Conservation (phyloP, 2,797 vertebrate species). For the Notamacropus eugenii region DNA sequence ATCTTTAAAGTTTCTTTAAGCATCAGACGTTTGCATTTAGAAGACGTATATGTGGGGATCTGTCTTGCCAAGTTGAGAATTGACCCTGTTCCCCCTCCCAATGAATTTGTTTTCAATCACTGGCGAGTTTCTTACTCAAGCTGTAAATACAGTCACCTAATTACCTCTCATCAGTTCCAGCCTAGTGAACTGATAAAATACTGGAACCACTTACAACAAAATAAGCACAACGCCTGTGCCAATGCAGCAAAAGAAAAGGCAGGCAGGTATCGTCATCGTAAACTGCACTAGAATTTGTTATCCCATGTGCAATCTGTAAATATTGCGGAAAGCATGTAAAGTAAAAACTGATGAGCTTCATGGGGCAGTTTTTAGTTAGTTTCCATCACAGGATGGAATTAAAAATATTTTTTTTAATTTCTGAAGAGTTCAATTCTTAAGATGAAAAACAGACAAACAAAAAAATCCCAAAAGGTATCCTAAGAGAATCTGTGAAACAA, state of each 20-base stretch:
- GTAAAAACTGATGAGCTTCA: constrained; percentile 77
- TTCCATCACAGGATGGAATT: constrained; percentile 88
- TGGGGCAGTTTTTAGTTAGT: constrained; percentile 83
- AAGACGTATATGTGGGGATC: constrained; percentile 97
- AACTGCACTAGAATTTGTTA: constrained; percentile 88
- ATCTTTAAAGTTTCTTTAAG: constrained; percentile 92
- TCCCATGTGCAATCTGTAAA: constrained; percentile 79
- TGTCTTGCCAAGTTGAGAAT: constrained; percentile 94
- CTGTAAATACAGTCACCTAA: constrained; percentile 98
- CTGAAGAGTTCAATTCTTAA: constrained; percentile 82
- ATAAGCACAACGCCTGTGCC: constrained; percentile 94
- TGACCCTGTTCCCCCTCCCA: constrained; percentile 93
- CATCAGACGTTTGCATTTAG: constrained; percentile 92
- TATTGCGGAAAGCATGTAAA: constrained; percentile 86
- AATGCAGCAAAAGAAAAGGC: constrained; percentile 88
- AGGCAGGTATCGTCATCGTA: constrained; percentile 89
- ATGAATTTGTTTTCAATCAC: constrained; percentile 97
- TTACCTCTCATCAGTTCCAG: constrained; percentile 98
- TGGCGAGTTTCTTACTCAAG: constrained; percentile 98
- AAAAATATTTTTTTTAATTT: constrained; percentile 95
- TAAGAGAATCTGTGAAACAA: constrained; percentile 71
- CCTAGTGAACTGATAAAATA: constrained; percentile 96
- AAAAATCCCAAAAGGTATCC: constrained; percentile 79
- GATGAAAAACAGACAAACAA: constrained; percentile 78
- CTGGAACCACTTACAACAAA: constrained; percentile 97